Conservation (phyloP, 64 coral and sea anemone genomes). For the Montipora foliosa region DNA sequence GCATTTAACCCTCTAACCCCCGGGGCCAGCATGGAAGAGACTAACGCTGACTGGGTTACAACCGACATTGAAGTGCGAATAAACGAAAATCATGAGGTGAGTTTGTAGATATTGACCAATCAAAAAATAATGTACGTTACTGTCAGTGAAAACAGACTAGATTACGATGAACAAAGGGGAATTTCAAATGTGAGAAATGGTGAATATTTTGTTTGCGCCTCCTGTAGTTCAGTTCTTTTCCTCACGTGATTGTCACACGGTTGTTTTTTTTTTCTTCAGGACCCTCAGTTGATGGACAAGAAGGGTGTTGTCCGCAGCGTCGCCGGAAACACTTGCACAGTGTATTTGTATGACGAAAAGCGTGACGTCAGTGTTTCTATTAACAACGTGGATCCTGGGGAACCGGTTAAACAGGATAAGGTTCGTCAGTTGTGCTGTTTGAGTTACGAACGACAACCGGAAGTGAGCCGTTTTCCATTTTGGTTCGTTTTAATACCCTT, state of each 20-base stretch:
- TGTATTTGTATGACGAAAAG: conserved; percentile 93
- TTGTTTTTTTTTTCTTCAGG: conserved; percentile 46
- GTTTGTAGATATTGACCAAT: neutral
- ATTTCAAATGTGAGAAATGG: neutral
- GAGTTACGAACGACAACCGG: too few species aligned
- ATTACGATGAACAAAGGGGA: too few species aligned
- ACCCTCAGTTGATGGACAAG: conserved; percentile 81
- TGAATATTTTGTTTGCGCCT: neutral
- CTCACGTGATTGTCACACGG: neutral
- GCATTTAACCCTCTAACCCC: conserved; percentile 93
- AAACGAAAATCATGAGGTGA: conserved; percentile 94
- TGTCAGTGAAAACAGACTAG: too few species aligned
- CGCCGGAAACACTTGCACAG: conserved; percentile 85
- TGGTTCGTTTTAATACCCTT: too few species aligned
- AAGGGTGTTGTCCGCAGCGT: conserved; percentile 87
- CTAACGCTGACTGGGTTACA: conserved; percentile 88
- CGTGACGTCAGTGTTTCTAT: conserved; percentile 84
- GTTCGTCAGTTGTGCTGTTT: conserved; percentile 12
- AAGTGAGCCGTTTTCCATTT: too few species aligned
- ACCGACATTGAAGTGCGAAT: conserved; percentile 96
- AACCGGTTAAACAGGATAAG: conserved; percentile 93
- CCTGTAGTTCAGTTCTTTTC: neutral
- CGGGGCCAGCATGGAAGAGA: conserved; percentile 82
- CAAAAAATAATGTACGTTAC: neutral
- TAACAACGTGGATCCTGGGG: conserved; percentile 79